phyloP scores from a whole-genome alignment of 2,888 invertebrate species.

The Julus scanicus region DNA sequence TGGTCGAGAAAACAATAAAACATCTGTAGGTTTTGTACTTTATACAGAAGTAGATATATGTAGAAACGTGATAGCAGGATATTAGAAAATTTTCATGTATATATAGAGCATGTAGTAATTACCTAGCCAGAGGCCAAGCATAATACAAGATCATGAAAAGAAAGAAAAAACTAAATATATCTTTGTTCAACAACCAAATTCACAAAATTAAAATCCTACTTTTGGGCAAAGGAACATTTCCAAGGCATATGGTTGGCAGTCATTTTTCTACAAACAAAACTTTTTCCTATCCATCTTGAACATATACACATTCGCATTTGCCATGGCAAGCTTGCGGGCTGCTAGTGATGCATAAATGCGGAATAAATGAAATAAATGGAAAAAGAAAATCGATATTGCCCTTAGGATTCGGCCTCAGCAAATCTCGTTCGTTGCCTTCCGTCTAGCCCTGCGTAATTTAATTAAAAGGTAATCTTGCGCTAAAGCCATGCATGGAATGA shows the following conservation, averaged over 20 bases:
- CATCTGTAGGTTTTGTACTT: no score
- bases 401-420: neutral
- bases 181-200: neutral
- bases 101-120: neutral
- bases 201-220: no score
- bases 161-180: neutral
- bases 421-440: neutral
- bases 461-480: slow-evolving; percentile 9
- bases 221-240: neutral
- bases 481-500: slow-evolving; percentile 19
- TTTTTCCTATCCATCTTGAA: neutral
- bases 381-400: slow-evolving; percentile 11
- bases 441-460: slow-evolving; percentile 5
- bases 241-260: neutral
- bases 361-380: slow-evolving; percentile 19
- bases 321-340: neutral
- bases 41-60: no score
- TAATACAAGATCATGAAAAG: neutral
- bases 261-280: neutral
- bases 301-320: neutral
- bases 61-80: no score
- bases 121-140: neutral
- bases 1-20: no score
- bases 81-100: neutral
- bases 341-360: slow-evolving; percentile 1